Evolutionary conservation across 2,888 invertebrate species (phyloP).

Genomic region (Dysmachus trigonus): DNA sequence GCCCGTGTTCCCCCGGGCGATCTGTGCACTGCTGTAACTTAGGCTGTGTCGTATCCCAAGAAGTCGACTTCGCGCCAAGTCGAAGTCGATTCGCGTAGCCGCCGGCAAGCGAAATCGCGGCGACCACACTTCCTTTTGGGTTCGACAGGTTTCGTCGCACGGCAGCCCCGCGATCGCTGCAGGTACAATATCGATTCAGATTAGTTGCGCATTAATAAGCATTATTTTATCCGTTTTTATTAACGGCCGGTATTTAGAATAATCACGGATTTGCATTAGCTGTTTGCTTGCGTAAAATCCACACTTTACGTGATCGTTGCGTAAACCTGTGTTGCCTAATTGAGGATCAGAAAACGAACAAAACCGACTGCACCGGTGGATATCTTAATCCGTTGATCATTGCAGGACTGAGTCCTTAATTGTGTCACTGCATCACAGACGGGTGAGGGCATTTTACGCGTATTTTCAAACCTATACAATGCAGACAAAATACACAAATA

Average conservation of each 20-base stretch:
- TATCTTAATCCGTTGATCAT: neutral
- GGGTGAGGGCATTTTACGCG: no score
- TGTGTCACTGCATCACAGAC: no score
- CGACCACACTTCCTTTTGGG: slow-evolving; percentile 25
- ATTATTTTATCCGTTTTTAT: slow-evolving; percentile 31
- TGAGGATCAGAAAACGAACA: neutral
- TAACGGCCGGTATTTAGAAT: slow-evolving; percentile 29
- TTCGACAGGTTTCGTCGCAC: slow-evolving; percentile 20
- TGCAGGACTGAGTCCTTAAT: neutral
- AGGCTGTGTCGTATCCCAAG: neutral
- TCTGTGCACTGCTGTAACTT: neutral
- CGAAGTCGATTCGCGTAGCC: neutral
- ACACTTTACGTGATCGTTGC: neutral
- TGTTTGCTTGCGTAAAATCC: slow-evolving; percentile 7
- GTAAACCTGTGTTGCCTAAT: neutral
- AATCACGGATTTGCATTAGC: slow-evolving; percentile 19
- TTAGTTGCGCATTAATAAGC: slow-evolving; percentile 27
- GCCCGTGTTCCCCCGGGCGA: neutral
- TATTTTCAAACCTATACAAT: no score
- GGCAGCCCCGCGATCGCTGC: neutral
- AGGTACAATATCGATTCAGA: slow-evolving; percentile 41
- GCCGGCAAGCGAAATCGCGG: neutral
- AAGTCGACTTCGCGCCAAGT: neutral
- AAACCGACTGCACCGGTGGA: neutral
- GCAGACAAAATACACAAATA: no score